Percentiles rank a stretch among this genome's conserved stretches.
phyloP scores from a whole-genome alignment of 2,797 vertebrate species.

The Argya squamiceps region DNA sequence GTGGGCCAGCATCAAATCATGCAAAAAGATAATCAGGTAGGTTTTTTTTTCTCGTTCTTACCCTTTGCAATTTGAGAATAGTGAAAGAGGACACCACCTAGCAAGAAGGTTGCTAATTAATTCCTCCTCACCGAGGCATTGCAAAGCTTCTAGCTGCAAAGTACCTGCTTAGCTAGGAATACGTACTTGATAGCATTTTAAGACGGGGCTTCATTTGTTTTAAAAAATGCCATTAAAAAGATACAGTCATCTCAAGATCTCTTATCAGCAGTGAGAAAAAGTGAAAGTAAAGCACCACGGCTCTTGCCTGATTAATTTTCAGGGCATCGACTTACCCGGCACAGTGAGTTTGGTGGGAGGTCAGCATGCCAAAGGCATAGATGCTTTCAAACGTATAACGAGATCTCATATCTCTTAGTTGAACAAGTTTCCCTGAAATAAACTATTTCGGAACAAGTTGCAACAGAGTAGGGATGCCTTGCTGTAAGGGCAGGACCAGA shows the following conservation, averaged over 20 bases:
- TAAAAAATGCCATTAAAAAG: neutral
- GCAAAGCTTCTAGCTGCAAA: slow-evolving; percentile 2
- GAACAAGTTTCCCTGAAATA: neutral
- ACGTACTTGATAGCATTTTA: neutral
- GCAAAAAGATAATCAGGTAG: neutral
- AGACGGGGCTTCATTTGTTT: neutral
- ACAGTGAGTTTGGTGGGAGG: neutral
- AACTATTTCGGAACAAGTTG: neutral
- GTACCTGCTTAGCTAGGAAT: neutral
- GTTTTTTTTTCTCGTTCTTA: neutral
- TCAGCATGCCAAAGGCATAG: neutral
- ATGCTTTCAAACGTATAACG: neutral
- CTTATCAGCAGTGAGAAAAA: neutral
- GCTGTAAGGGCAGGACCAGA: neutral
- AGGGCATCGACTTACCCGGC: neutral
- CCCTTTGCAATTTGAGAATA: slow-evolving; percentile 51
- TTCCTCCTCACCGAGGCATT: neutral
- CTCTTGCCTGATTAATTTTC: neutral
- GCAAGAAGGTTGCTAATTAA: slow-evolving; percentile 46
- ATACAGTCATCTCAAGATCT: neutral
- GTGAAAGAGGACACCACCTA: slow-evolving; percentile 55
- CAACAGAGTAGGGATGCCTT: neutral
- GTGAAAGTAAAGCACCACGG: neutral
- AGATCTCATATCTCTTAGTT: neutral
- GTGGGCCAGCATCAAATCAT: neutral